Evolutionary conservation across 2,888 invertebrate genomes (phyloP).

Genomic region (Heliconius ethilla): DNA sequence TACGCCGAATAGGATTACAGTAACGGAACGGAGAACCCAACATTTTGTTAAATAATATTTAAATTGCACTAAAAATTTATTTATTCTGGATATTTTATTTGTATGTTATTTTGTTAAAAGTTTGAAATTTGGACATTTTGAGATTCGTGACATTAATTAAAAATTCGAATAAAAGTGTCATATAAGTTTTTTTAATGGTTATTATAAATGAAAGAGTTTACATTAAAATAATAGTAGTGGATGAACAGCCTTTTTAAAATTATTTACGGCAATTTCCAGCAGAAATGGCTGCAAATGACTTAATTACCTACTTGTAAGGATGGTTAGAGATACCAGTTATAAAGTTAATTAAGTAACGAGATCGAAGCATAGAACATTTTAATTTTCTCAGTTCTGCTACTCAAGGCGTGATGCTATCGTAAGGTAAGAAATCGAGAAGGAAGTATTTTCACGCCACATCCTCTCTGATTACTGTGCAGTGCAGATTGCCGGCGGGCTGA

Average conservation of each 20-base stretch:
- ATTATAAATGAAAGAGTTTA: neutral
- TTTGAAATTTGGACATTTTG: conserved; percentile 47
- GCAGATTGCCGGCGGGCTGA: no score
- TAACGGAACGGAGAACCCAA: conserved; percentile 54
- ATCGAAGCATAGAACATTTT: no score
- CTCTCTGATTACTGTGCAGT: no score
- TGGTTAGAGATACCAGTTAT: no score
- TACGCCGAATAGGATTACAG: conserved; percentile 52
- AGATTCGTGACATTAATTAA: conserved; percentile 54
- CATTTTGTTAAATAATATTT: conserved; percentile 52
- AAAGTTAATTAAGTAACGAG: no score
- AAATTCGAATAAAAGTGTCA: conserved; percentile 53
- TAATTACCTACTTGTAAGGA: no score
- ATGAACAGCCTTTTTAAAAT: neutral
- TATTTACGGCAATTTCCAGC: neutral
- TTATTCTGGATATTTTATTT: conserved; percentile 20
- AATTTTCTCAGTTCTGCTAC: no score
- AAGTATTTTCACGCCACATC: no score
- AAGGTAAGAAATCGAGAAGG: no score
- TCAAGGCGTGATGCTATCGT: no score
- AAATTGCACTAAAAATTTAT: conserved; percentile 26
- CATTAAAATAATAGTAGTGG: neutral
- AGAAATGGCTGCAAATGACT: neutral
- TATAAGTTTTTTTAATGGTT: conserved; percentile 1
- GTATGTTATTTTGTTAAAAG: conserved; percentile 55